phyloP scores from a whole-genome alignment of 2,888 invertebrate genomes.

The Eristalis intricaria region DNA sequence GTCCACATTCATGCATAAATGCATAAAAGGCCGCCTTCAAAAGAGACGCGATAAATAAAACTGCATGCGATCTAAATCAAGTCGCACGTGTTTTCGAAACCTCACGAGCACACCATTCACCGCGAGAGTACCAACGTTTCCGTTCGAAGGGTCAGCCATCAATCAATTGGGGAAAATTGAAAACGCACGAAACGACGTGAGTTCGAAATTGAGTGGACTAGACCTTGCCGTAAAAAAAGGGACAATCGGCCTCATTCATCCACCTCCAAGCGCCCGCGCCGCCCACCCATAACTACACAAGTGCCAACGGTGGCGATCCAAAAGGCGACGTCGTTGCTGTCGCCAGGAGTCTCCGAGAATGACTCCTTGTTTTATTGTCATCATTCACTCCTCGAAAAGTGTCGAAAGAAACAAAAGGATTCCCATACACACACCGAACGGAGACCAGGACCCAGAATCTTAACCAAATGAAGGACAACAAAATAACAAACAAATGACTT shows the following conservation, averaged over 20 bases:
- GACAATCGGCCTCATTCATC: conserved; percentile 24
- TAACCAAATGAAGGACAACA: conserved; percentile 61
- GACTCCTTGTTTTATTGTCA: conserved; percentile 63
- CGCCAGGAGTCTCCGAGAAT: conserved; percentile 1
- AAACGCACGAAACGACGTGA: conserved; percentile 48
- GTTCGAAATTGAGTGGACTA: conserved; percentile 1
- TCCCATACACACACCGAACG: conserved; percentile 24
- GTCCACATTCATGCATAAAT: not conserved
- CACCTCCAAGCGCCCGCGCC: not conserved
- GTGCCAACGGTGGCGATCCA: conserved; percentile 31
- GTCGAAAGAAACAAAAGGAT: conserved; percentile 62
- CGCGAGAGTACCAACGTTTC: not conserved
- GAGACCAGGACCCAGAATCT: conserved; percentile 35
- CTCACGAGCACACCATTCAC: not conserved
- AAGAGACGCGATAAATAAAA: not conserved
- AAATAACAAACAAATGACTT: conserved; percentile 67
- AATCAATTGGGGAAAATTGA: conserved; percentile 60
- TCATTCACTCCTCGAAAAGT: conserved; percentile 50
- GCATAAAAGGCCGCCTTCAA: not conserved
- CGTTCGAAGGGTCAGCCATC: conserved; percentile 45
- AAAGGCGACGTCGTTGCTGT: conserved; percentile 9
- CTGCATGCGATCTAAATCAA: not conserved
- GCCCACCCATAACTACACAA: not conserved
- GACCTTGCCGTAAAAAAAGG: conserved; percentile 21
- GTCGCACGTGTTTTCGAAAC: not conserved